phyloP scores from a whole-genome alignment of 2,797 vertebrate genomes.

The Geotrypetes seraphini region DNA sequence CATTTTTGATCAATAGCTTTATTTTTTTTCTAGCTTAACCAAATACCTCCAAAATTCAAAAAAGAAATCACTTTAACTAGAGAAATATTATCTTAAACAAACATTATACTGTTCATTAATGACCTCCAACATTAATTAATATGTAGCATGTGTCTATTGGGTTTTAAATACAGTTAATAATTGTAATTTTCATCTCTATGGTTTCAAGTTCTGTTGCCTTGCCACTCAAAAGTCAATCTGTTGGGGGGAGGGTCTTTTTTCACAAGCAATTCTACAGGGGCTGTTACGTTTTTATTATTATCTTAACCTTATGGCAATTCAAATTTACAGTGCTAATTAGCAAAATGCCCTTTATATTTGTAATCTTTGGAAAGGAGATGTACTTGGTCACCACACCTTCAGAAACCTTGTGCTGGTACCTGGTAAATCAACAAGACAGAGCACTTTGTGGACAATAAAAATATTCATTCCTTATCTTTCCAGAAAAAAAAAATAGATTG shows the following conservation, averaged over 20 bases:
- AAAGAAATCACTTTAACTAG: no score
- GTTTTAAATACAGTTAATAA: constrained; percentile 53
- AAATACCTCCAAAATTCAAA: no score
- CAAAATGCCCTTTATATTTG: constrained; percentile 38
- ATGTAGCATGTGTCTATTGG: constrained; percentile 27
- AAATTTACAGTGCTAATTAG: constrained; percentile 53
- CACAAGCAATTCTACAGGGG: constrained; percentile 50
- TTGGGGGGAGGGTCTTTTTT: no score
- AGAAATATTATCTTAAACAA: constrained; percentile 23
- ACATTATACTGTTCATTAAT: constrained; percentile 20
- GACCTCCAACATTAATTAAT: constrained; percentile 45
- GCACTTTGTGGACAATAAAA: constrained; percentile 31
- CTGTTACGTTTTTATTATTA: constrained; percentile 22
- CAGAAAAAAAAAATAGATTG: no score
- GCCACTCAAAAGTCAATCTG: constrained; percentile 52
- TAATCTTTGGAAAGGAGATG: constrained; percentile 40
- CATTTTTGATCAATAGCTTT: no score
- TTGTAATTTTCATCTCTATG: constrained; percentile 37
- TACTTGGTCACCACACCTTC: constrained; percentile 23
- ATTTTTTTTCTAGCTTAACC: no score
- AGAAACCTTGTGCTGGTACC: constrained; percentile 11
- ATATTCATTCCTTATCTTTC: constrained; percentile 34
- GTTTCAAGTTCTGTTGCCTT: constrained; percentile 43
- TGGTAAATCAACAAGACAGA: constrained; percentile 21
- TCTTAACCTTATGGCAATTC: constrained; percentile 42